Evolutionary conservation across 2,113 vertebrate genomes (phyloP).

Genomic region (Paralichthys olivaceus): DNA sequence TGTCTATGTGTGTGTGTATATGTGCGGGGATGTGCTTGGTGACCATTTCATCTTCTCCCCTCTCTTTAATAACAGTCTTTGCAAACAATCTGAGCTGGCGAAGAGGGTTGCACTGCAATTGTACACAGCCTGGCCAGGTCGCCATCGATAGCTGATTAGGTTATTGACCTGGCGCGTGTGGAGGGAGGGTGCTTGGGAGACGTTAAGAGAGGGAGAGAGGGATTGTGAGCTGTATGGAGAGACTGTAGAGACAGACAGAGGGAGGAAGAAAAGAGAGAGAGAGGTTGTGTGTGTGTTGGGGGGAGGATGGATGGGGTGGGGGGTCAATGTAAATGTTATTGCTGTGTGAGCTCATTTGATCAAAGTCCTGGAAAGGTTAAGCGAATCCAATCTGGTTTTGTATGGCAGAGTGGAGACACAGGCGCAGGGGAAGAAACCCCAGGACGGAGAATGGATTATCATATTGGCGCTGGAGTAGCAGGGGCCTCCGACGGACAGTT

Average conservation of each 20-base stretch:
- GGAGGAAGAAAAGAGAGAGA: conserved; percentile 28
- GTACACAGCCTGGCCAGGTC: conserved; percentile 68
- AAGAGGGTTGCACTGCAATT: conserved; percentile 70
- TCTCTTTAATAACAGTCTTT: conserved; percentile 72
- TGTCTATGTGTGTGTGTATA: neutral
- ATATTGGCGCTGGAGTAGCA: conserved; percentile 86
- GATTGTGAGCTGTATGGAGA: conserved; percentile 38
- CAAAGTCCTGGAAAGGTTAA: conserved; percentile 89
- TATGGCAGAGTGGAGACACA: conserved; percentile 86
- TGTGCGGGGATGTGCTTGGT: conserved; percentile 38
- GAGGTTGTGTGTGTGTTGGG: conserved; percentile 23
- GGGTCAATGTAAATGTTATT: conserved; percentile 90
- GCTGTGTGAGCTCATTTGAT: conserved; percentile 88
- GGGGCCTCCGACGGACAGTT: conserved; percentile 87
- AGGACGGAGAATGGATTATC: conserved; percentile 86
- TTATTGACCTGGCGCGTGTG: conserved; percentile 80
- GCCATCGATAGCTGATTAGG: conserved; percentile 85
- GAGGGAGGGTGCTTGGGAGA: conserved; percentile 49
- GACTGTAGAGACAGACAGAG: conserved; percentile 40
- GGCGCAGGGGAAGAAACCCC: conserved; percentile 80
- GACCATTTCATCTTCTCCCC: conserved; percentile 69
- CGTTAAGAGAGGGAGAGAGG: conserved; percentile 13
- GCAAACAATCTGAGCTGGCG: conserved; percentile 67
- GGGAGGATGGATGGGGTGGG: conserved; percentile 24
- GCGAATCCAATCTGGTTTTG: conserved; percentile 89